Evolutionary conservation across 2,113 vertebrate genomes (phyloP), one percentile per base, ranked within the genome.

Genomic region (Glaucomys volans): DNA sequence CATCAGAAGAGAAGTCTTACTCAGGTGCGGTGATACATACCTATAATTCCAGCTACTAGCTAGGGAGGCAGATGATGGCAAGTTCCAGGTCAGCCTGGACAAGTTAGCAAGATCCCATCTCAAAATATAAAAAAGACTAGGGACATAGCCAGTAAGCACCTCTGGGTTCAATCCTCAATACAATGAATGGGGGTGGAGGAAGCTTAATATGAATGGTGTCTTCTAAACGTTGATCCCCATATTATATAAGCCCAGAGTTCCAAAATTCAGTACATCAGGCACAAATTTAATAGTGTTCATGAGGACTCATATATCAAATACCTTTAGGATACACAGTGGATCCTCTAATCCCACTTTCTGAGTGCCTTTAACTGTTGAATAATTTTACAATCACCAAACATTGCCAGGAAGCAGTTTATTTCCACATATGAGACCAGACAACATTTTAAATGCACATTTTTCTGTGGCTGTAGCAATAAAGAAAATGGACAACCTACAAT

Each of bases 181-280:
- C 9, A 10, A 28, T 24, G 24, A 24, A 28, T 24, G 8, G 24
- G 9, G 26, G 24, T 24, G 7, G 26, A 62, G 59, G 9, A 62
- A 20, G 24, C 24, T 62, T 4, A 83, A 90, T 22, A 54, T 42
- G 83, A 86, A 90, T 81, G 40, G 8, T 74, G 12, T 50, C 62
- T 90, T 71, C 89, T 94, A 81, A 94, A 35, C 42, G 44, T 86
- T 54, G 17, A 92, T 66, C 54, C 24, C 80, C 54, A 3, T 50
- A 42, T 85, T 90, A 71, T 20, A 76, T 40, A 62, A 47, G 42
- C 24, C 40, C 62, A 94, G 50, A 94, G 7, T 69, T 8, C 67
- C 69, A 92, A 81, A 81, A 40, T 90, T 92, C 66, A 94, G 32
- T 80, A 67, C 8, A 85, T 50, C 30, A 89, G 8, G 32, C 69